These are phyloP conservation scores for Agonum fuliginosum DNA, from an alignment of 2,888 invertebrate species.

Conservation along the genomic window DNA sequence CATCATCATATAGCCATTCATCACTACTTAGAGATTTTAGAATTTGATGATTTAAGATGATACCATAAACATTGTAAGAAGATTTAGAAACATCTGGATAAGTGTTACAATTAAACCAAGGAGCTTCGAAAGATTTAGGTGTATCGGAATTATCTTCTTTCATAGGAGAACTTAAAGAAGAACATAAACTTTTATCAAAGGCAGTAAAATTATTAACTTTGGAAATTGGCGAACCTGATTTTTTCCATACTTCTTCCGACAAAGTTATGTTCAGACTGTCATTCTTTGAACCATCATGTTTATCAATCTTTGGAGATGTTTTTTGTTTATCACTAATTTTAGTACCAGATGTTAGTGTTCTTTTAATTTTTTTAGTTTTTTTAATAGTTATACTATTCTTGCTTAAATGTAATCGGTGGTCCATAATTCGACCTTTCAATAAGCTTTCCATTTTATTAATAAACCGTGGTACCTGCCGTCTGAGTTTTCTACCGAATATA, in stretches of 20 bases:
- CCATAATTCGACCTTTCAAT: constrained; percentile 3
- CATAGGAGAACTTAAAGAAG: neutral
- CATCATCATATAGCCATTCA: constrained; percentile 25
- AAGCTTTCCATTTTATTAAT: constrained; percentile 11
- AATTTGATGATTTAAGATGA: neutral
- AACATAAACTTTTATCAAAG: neutral
- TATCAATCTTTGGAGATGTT: neutral
- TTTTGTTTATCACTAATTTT: too few species aligned
- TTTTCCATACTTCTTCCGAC: neutral
- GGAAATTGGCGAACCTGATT: neutral
- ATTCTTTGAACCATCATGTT: neutral
- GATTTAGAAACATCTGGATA: neutral
- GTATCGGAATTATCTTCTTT: neutral
- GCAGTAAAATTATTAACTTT: neutral
- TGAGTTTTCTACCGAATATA: constrained; percentile 21
- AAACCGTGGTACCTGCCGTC: constrained; percentile 24
- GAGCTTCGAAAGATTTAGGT: neutral
- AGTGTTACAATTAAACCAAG: neutral
- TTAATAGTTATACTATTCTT: neutral
- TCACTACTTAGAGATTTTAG: neutral
- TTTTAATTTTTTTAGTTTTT: neutral
- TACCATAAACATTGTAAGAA: neutral
- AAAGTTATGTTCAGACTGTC: constrained; percentile 6
- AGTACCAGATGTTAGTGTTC: neutral
- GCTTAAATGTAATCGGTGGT: neutral